Base-by-base conservation (phyloP, 2,797 vertebrate species). In the Tokudaia tokunoshimensis region DNA sequence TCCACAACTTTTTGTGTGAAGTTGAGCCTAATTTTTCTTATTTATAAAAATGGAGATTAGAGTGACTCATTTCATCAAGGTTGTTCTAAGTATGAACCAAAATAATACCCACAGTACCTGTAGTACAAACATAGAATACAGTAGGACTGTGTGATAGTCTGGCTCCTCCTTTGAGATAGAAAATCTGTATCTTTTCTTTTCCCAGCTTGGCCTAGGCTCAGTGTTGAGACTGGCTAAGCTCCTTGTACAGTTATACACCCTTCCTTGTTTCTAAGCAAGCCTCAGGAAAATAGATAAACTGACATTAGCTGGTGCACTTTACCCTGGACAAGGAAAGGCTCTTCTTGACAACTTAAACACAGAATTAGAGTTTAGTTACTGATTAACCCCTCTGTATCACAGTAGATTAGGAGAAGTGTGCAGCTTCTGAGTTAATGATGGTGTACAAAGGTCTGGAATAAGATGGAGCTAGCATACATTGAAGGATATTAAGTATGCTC, bases 1-100 rank as follows among this genome's bases (percentile, higher is more conserved):
- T 55, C 37, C 85, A 29, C 26, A 78, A 50, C 19, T 34, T 80
- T 92, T 81, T 59, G 76, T 91, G 63, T 96, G 74, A 86, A 81
- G 47, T 80, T 92, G 15, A 63, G 12, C 78, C 76, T 95, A 17
- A 3, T 47, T 94, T 91, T 95, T 92, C 52, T 81, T 44, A 37
- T 74, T 82, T 92, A 67, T 65, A 24, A 81, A 81, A 63, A 70
- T 80, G 37, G 61, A 72, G 26, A 59, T 91, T 72, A 89, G 81
- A 95, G 41, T 81, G 44, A 63, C 5, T 52, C 61, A 76, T 86
- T 95, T 85, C 11, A 19, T 44, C 50, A 83, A 26, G 24, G 44
- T 0, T 90, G 65, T 61, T 85, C 19, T 85, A 41, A 91, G 20
- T 41, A 57, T 83, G 61, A 72, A 90, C 24, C 44, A 92, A 65